Percentiles rank a stretch among this genome's conserved stretches.
phyloP scores from a whole-genome alignment of 2,888 invertebrate species.

The Andrena camellia region DNA sequence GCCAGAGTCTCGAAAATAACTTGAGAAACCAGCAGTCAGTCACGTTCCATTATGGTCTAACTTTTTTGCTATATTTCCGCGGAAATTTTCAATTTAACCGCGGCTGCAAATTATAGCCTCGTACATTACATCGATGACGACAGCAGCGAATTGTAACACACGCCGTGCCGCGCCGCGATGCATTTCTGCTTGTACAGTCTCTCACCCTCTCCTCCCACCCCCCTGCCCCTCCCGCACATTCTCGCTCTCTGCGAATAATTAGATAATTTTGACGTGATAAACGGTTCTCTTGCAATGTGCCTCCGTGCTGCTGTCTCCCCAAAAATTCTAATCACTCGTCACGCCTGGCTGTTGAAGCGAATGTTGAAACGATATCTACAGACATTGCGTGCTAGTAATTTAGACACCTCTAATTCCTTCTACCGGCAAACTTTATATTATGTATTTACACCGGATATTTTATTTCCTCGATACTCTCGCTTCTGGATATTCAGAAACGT shows the following conservation, averaged over 20 bases:
- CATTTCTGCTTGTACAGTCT: slow-evolving; percentile 46
- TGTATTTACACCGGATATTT: too few relatives aligned
- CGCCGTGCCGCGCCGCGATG: slow-evolving; percentile 43
- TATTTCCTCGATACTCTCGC: too few relatives aligned
- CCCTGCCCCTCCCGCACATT: neutral
- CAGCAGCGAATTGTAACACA: slow-evolving; percentile 58
- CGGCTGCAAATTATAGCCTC: slow-evolving; percentile 58
- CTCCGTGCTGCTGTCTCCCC: neutral
- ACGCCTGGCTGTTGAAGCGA: neutral
- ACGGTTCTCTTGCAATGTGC: slow-evolving; percentile 47
- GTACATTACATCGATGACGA: slow-evolving; percentile 60
- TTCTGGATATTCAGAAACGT: too few relatives aligned
- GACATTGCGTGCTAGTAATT: neutral
- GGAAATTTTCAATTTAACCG: slow-evolving; percentile 61
- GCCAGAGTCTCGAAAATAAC: neutral
- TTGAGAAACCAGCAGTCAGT: neutral
- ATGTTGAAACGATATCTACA: slow-evolving; percentile 5
- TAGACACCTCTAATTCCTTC: too few relatives aligned
- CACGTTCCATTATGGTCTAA: slow-evolving; percentile 27
- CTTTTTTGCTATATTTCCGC: slow-evolving; percentile 10
- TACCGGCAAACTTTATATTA: too few relatives aligned
- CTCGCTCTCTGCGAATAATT: slow-evolving; percentile 45
- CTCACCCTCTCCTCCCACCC: neutral
- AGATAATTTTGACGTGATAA: slow-evolving; percentile 59
- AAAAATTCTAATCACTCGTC: slow-evolving; percentile 46